Conservation (phyloP, 2,888 invertebrate genomes). For the Drosophila acutilabella region DNA sequence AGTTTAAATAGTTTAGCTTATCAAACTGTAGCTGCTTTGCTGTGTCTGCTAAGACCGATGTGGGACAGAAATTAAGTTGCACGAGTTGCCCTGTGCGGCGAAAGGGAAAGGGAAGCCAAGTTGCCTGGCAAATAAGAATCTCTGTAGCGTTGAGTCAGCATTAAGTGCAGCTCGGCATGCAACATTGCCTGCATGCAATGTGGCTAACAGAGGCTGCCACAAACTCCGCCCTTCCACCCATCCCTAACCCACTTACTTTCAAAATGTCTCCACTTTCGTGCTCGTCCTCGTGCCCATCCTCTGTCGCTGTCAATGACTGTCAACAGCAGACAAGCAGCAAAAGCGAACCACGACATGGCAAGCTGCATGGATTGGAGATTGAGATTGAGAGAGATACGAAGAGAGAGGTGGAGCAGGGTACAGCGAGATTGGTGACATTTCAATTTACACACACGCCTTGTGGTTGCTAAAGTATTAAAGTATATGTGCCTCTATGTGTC, state of each 20-base stretch:
- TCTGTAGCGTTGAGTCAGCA: constrained; percentile 72
- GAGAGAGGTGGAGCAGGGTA: background rate
- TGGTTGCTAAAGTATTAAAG: constrained; percentile 47
- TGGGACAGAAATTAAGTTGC: constrained; percentile 45
- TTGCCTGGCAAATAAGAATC: constrained; percentile 66
- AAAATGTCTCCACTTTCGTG: background rate
- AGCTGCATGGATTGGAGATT: constrained; percentile 27
- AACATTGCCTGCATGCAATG: constrained; percentile 70
- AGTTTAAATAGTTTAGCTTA: background rate
- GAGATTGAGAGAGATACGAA: background rate
- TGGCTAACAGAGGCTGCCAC: constrained; percentile 27
- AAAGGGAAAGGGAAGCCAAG: constrained; percentile 41
- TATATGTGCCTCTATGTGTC: constrained; percentile 9
- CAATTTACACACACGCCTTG: constrained; percentile 67
- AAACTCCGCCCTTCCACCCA: background rate
- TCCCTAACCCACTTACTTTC: background rate
- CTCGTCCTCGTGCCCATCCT: constrained; percentile 17
- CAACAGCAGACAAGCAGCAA: constrained; percentile 66
- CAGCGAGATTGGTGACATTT: constrained; percentile 57
- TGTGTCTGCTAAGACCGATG: constrained; percentile 30
- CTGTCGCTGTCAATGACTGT: constrained; percentile 75
- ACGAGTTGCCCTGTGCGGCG: constrained; percentile 9
- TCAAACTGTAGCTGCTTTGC: background rate
- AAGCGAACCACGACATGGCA: constrained; percentile 62
- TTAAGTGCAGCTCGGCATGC: constrained; percentile 72